Evolutionary conservation across 92 coral and sea anemone genomes (phyloP).

Genomic region (Scolanthus callimorphus): DNA sequence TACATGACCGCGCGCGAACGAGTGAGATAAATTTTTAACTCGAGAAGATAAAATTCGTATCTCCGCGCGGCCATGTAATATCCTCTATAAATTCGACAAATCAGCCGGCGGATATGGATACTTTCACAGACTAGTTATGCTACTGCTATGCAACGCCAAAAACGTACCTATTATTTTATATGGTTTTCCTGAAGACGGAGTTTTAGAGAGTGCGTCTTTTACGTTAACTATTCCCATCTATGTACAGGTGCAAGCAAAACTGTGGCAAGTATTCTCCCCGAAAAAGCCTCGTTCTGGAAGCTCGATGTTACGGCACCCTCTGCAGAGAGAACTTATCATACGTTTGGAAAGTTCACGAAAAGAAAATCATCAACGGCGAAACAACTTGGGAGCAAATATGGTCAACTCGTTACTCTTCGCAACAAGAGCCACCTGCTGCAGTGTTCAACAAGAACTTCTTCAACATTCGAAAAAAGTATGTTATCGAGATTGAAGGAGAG

Average conservation of each 20-base stretch:
- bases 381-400: slow-evolving; percentile 7
- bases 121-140: too few relatives aligned
- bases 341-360: slow-evolving; percentile 16
- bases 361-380: slow-evolving; percentile 1
- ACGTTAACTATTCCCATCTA: too few relatives aligned
- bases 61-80: too few relatives aligned
- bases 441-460: neutral
- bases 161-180: too few relatives aligned
- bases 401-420: neutral
- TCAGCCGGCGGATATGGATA: too few relatives aligned
- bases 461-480: slow-evolving; percentile 10
- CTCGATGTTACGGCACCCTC: slow-evolving; percentile 30
- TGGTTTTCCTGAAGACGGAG: too few relatives aligned
- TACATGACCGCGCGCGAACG: too few relatives aligned
- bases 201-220: too few relatives aligned
- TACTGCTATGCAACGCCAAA: too few relatives aligned
- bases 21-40: too few relatives aligned
- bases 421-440: neutral
- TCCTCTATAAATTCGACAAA: too few relatives aligned
- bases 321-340: slow-evolving; percentile 31
- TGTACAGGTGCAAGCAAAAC: slow-evolving; percentile 53
- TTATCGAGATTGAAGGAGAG: slow-evolving; percentile 8
- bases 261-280: slow-evolving; percentile 37
- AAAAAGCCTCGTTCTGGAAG: slow-evolving; percentile 27
- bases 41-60: too few relatives aligned